A percentile compares a stretch with the other conserved stretches of the same genome.
phyloP scores from a whole-genome alignment of 2,888 invertebrate genomes.

The Stegana nigrithorax region DNA sequence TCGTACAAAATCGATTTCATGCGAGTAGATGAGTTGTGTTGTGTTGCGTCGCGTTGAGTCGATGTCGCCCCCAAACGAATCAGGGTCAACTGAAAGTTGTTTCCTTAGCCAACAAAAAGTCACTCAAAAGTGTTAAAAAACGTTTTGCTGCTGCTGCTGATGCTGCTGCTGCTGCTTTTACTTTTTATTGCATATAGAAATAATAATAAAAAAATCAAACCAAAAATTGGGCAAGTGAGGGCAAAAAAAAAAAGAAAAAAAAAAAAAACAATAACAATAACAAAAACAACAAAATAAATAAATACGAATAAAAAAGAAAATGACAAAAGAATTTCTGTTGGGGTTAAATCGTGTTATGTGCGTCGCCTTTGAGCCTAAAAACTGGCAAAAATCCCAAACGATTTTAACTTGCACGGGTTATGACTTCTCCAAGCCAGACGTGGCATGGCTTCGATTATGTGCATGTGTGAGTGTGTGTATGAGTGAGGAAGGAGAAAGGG shows the following conservation, averaged over 20 bases:
- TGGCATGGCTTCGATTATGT: background rate
- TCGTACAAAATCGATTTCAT: background rate
- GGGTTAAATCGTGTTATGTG: slow-evolving; percentile 6
- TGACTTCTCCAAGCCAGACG: no score
- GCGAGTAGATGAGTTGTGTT: background rate
- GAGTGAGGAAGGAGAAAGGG: background rate
- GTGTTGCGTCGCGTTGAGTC: background rate
- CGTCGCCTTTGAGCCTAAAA: background rate
- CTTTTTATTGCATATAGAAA: slow-evolving; percentile 13
- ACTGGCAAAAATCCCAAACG: slow-evolving; percentile 8
- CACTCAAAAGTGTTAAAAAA: background rate
- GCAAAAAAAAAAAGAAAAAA: background rate
- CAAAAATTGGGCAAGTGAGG: background rate
- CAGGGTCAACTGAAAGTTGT: slow-evolving; percentile 18
- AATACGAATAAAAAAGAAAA: background rate
- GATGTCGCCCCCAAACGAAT: background rate
- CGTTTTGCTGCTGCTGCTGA: no score
- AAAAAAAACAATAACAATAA: background rate
- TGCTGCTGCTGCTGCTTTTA: no score
- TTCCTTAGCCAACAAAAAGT: background rate
- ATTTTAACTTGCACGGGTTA: slow-evolving; percentile 9
- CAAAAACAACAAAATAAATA: background rate
- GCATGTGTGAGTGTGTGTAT: background rate
- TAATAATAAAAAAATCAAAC: no score
- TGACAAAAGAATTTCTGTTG: background rate